Evolutionary conservation across 2,888 invertebrate species (phyloP).

Genomic region (Neria commutata): DNA sequence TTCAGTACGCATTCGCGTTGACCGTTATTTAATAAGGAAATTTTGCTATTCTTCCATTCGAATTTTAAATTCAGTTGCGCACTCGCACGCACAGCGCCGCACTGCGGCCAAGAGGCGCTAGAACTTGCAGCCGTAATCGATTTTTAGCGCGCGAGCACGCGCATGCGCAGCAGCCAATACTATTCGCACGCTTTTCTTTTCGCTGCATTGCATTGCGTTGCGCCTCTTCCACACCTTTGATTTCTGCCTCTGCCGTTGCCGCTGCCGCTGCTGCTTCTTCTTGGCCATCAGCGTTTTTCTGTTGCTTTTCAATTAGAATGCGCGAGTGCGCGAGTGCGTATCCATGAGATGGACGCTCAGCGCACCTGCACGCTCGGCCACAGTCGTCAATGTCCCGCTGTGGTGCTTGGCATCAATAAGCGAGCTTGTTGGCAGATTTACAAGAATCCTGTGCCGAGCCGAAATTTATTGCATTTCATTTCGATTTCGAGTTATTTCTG

Average conservation of each 20-base stretch:
- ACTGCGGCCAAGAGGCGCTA: not conserved
- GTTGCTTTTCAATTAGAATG: slow-evolving; percentile 2
- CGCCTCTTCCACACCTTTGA: too few species aligned
- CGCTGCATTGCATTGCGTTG: too few species aligned
- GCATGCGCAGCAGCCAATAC: not conserved
- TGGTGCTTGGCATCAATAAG: not conserved
- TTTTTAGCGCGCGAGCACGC: not conserved
- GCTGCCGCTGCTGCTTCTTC: too few species aligned
- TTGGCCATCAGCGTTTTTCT: not conserved
- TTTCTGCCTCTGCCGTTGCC: too few species aligned
- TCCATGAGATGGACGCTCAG: not conserved
- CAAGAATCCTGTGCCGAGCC: too few species aligned
- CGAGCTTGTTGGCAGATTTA: not conserved
- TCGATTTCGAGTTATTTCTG: too few species aligned
- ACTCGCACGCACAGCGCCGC: not conserved
- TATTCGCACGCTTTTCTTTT: slow-evolving; percentile 2
- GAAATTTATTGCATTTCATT: too few species aligned
- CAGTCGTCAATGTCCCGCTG: not conserved
- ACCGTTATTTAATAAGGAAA: slow-evolving; percentile 52
- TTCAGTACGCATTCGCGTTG: slow-evolving; percentile 8
- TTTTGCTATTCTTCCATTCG: slow-evolving; percentile 18
- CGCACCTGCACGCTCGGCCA: too few species aligned
- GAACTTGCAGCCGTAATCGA: not conserved
- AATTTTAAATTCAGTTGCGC: too few species aligned
- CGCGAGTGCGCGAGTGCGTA: not conserved